Evolutionary conservation across 2,888 invertebrate genomes (phyloP), one percentile per base, ranked within the genome.

Genomic region (Harpalus rufipes): DNA sequence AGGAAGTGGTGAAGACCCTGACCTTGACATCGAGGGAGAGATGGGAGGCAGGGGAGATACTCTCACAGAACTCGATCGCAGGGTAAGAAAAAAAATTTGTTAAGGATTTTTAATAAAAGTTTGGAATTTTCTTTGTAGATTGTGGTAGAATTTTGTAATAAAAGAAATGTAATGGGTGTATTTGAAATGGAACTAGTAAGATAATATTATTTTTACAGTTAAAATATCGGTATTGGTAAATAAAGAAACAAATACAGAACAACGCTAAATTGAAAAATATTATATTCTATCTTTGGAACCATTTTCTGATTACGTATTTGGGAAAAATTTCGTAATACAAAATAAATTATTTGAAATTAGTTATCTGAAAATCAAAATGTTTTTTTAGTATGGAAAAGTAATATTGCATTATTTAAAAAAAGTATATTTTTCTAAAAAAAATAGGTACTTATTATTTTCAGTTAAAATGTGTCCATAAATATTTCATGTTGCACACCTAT

Each of bases 51-150:
- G 84, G 21, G 86, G 87, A 61, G 87, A 87, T 84, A 88, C 92
- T 44, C 93, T 94, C 86, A 94, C 94, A 84, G 96, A 96, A 90
- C 92, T 96, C 78, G 96, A 96, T 90, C 94, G 94, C 87, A 90
- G 91, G 88, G 91, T 91, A 88, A 86, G 88, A 51, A 51, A 12
- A 4, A 51, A 51, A 51, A 10, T 0, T 10, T 51, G 44, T 12
- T 51, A 12, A 51, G 6, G 44, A 7, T 21, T 74, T 74, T 10
- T 74, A 39, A 39, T 74, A 39, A 8, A 8, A 51, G 10, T 51
- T 51, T 51, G 44, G 44, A 51, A 14, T 58, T 21, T 25, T 65
- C 18, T n/a, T 44, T 51, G 18, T 6, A n/a, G 44, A 21, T 51
- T 51, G 44, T 51, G 44, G 44, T 51, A 12, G 44, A 51, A 51